phyloP scores from a whole-genome alignment of 2,888 invertebrate genomes.

The Trisateles emortualis region DNA sequence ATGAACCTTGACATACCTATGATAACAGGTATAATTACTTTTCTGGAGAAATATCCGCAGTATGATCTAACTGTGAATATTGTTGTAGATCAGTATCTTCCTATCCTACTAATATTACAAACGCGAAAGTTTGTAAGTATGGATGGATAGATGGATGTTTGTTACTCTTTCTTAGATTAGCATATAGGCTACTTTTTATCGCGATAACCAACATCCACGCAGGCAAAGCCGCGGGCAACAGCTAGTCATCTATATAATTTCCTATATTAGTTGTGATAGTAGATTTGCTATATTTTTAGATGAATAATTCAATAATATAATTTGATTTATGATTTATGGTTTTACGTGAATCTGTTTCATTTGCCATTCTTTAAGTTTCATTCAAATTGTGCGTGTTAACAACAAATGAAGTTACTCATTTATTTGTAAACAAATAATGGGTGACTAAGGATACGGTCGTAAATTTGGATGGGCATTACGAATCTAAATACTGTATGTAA shows the following conservation, averaged over 20 bases:
- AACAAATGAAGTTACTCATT: slow-evolving; percentile 25
- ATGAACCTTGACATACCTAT: slow-evolving; percentile 32
- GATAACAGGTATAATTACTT: slow-evolving; percentile 43
- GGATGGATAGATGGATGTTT: too few relatives aligned
- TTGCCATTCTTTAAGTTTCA: slow-evolving; percentile 12
- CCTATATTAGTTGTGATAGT: too few relatives aligned
- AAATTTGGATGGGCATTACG: slow-evolving; percentile 18
- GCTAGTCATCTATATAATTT: too few relatives aligned
- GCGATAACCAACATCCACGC: too few relatives aligned
- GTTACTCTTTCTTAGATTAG: too few relatives aligned
- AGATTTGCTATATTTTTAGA: too few relatives aligned
- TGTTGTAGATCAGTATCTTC: not conserved
- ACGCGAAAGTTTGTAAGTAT: too few relatives aligned
- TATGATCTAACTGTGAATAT: slow-evolving; percentile 25
- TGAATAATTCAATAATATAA: too few relatives aligned
- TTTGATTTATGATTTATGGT: slow-evolving; percentile 10
- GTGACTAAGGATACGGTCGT: slow-evolving; percentile 18
- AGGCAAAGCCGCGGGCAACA: too few relatives aligned
- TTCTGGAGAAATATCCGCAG: slow-evolving; percentile 24
- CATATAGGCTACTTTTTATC: too few relatives aligned
- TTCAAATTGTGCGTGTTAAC: slow-evolving; percentile 25
- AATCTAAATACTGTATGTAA: not conserved
- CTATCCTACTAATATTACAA: too few relatives aligned
- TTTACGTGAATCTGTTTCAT: slow-evolving; percentile 7
- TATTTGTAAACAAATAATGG: slow-evolving; percentile 29